These are phyloP conservation scores for Sebastolobus alascanus DNA, from an alignment of 2,797 vertebrate species.

Conservation along the genomic window DNA sequence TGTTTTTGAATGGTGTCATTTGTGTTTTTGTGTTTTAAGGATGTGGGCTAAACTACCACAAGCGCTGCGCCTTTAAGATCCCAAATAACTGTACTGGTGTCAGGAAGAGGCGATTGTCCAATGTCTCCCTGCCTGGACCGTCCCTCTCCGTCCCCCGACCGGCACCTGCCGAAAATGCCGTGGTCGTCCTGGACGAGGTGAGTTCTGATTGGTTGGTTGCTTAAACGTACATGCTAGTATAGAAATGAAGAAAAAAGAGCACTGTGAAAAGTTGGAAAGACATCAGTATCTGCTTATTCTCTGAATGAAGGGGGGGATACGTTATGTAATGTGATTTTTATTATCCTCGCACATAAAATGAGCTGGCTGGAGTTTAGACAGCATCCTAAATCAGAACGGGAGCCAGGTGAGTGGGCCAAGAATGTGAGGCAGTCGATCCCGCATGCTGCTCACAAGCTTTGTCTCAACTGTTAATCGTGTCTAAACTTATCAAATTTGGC, in stretches of 20 bases:
- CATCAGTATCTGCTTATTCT: conserved; percentile 4
- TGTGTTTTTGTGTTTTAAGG: conserved; percentile 81
- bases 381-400: conserved; percentile 26
- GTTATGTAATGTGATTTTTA: conserved; percentile 10
- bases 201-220: conserved; percentile 6
- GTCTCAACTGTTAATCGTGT: conserved; percentile 56
- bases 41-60: conserved; percentile 98
- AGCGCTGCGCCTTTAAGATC: conserved; percentile 98
- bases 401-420: conserved; percentile 39
- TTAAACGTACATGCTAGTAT: neutral
- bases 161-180: conserved; percentile 86
- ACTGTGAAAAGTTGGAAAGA: conserved; percentile 4
- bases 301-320: neutral
- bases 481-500: conserved; percentile 62
- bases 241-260: neutral
- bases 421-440: conserved; percentile 25
- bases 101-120: conserved; percentile 94
- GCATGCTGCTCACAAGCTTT: conserved; percentile 38
- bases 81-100: conserved; percentile 98
- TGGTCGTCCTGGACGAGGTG: conserved; percentile 92
- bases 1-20: conserved; percentile 32
- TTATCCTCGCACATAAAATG: conserved; percentile 18
- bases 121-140: conserved; percentile 92
- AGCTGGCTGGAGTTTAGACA: conserved; percentile 20
- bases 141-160: conserved; percentile 91